Evolutionary conservation across 1,140 invertebrate species (phyloP).

Genomic region (Danaus melanippus): DNA sequence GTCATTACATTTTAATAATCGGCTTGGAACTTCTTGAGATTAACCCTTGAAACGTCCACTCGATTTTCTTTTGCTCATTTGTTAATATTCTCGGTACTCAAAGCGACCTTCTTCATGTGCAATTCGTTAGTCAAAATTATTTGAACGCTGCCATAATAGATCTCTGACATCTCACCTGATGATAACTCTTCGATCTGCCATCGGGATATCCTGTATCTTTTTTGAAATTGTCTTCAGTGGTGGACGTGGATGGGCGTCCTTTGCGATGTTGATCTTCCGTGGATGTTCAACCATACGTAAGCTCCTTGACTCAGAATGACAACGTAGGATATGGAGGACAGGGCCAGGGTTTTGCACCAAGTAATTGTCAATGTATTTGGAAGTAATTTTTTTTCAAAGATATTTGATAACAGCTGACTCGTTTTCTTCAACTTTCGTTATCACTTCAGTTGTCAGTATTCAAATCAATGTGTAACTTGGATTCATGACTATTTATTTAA

Average conservation of each 20-base stretch:
- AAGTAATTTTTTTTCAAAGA: conserved; percentile 12
- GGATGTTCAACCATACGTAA: conserved; percentile 18
- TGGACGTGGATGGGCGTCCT: conserved; percentile 12
- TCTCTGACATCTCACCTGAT: conserved; percentile 5
- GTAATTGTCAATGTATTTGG: conserved; percentile 11
- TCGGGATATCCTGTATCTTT: conserved; percentile 10
- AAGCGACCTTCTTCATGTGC: conserved; percentile 1
- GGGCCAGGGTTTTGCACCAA: conserved; percentile 6
- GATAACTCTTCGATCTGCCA: conserved; percentile 17
- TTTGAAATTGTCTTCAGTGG: conserved; percentile 14
- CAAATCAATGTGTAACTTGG: too few relatives aligned
- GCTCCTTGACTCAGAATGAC: conserved; percentile 16
- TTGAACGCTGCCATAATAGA: conserved; percentile 4
- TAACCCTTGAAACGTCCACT: too few relatives aligned
- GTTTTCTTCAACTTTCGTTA: conserved; percentile 5
- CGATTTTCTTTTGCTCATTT: too few relatives aligned
- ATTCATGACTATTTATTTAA: too few relatives aligned
- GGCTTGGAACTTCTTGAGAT: too few relatives aligned
- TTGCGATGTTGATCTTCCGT: conserved; percentile 18
- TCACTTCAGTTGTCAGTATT: too few relatives aligned
- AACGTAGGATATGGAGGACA: conserved; percentile 12
- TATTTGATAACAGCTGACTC: conserved; percentile 13
- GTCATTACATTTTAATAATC: too few relatives aligned
- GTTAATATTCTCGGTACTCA: too few relatives aligned
- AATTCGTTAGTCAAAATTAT: conserved; percentile 3